These are phyloP conservation scores for Microplitis demolitor DNA, from an alignment of 1,140 invertebrate species.

Conservation along the genomic window DNA sequence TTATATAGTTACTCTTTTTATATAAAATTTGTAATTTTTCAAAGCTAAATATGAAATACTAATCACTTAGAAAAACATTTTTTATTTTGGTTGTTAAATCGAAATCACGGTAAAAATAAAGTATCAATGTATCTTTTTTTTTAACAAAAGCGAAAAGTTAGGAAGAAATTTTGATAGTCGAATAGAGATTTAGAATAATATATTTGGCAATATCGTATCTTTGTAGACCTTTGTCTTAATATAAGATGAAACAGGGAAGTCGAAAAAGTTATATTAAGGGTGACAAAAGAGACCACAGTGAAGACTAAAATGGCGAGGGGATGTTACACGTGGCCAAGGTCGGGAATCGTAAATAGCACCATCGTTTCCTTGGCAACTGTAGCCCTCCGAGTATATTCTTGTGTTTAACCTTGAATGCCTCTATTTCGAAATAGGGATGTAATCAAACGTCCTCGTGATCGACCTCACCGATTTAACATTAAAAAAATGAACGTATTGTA, in stretches of 20 bases:
- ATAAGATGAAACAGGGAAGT: neutral
- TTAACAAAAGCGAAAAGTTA: no score
- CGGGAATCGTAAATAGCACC: constrained; percentile 48
- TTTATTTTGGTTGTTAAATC: neutral
- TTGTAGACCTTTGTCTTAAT: neutral
- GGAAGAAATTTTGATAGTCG: no score
- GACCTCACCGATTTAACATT: neutral
- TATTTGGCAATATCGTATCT: neutral
- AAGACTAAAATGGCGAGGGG: constrained; percentile 9
- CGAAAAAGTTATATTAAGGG: neutral
- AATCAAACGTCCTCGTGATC: neutral
- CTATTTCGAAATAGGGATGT: neutral
- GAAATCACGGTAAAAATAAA: no score
- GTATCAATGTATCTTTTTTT: no score
- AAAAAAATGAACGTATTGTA: no score
- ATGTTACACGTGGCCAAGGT: constrained; percentile 53
- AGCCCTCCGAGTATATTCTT: constrained; percentile 29
- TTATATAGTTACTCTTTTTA: no score
- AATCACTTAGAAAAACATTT: no score
- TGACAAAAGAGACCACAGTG: neutral
- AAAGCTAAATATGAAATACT: no score
- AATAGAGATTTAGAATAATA: neutral
- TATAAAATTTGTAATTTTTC: no score
- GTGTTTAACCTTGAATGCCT: neutral
- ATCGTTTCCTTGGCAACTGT: constrained; percentile 51